Evolutionary conservation across 2,888 invertebrate species (phyloP).

Genomic region (Zelleria hepariella): DNA sequence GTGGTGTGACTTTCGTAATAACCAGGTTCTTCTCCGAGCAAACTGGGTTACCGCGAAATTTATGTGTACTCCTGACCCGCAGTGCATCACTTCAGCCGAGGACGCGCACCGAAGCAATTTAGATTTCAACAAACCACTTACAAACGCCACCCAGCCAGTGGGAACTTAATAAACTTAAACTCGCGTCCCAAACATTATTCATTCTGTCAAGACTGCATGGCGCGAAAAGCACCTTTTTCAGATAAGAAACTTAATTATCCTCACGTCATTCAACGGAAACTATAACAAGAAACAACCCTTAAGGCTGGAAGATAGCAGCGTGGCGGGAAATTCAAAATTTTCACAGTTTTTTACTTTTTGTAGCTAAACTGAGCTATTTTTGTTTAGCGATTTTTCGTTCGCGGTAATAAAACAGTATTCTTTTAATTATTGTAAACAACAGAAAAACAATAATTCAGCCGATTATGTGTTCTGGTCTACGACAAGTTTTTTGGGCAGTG

Average conservation of each 20-base stretch:
- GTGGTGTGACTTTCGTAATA: too few species aligned
- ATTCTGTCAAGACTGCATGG: neutral
- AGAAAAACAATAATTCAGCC: too few species aligned
- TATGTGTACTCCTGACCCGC: neutral
- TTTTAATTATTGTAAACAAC: too few species aligned
- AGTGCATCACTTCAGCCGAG: neutral
- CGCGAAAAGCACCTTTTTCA: neutral
- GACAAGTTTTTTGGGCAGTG: too few species aligned
- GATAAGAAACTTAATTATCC: neutral
- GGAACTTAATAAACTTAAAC: neutral
- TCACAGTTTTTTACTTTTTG: too few species aligned
- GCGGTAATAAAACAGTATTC: too few species aligned
- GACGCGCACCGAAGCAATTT: conserved; percentile 1
- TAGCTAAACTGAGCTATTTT: too few species aligned
- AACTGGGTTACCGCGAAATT: neutral
- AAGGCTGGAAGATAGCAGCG: neutral
- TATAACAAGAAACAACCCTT: too few species aligned
- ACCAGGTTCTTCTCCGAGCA: neutral
- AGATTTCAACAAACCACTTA: conserved; percentile 3
- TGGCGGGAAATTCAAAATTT: too few species aligned
- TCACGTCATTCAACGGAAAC: neutral
- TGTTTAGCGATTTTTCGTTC: too few species aligned
- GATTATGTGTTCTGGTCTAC: too few species aligned
- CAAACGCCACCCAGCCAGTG: neutral
- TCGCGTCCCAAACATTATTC: neutral